phyloP scores from a whole-genome alignment of 2,888 invertebrate species.

The Meteorus colon region DNA sequence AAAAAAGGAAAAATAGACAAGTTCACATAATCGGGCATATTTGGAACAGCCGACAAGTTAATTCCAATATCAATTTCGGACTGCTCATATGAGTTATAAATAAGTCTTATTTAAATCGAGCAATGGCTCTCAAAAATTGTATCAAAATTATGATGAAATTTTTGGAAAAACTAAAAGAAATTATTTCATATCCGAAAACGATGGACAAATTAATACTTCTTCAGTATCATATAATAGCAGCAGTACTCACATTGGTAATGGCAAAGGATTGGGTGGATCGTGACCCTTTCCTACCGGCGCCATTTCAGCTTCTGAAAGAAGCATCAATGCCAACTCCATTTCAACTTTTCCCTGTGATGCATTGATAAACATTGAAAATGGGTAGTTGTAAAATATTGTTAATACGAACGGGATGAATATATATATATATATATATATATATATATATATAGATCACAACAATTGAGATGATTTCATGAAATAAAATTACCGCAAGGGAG shows the following conservation, averaged over 20 bases:
- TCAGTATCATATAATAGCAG: not conserved
- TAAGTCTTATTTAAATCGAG: too few species aligned
- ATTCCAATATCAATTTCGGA: too few species aligned
- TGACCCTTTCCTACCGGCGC: constrained; percentile 81
- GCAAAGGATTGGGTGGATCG: constrained; percentile 78
- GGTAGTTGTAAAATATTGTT: too few species aligned
- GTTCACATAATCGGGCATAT: too few species aligned
- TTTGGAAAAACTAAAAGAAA: not conserved
- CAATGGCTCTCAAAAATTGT: too few species aligned
- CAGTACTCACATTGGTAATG: constrained; percentile 78
- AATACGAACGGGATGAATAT: not conserved
- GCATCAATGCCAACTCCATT: constrained; percentile 79
- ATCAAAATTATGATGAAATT: too few species aligned
- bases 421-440: not conserved
- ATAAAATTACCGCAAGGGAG: constrained; percentile 64
- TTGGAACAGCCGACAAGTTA: too few species aligned
- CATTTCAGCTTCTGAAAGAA: constrained; percentile 77
- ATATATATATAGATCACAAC: not conserved
- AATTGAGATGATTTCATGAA: not conserved
- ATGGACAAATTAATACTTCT: too few species aligned
- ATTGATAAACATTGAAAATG: not conserved
- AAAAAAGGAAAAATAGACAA: not conserved
- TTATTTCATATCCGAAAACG: constrained; percentile 6
- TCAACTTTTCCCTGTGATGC: constrained; percentile 81
- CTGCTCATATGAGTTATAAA: too few species aligned